These are phyloP conservation scores for Harpagus bidentatus DNA, from an alignment of 2,113 vertebrate species.

Conservation along the genomic window DNA sequence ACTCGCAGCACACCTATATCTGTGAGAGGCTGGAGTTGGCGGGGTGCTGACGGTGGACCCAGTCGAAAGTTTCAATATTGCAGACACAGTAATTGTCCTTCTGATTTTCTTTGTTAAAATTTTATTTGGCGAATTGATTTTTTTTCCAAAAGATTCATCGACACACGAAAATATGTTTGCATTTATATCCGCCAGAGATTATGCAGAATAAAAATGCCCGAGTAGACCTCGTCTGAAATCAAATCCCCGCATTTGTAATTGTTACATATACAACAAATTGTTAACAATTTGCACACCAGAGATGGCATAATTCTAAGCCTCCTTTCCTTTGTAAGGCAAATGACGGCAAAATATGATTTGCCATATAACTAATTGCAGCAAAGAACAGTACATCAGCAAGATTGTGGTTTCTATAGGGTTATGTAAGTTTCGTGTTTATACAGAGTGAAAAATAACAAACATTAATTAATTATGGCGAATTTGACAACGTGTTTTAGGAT, in stretches of 20 bases:
- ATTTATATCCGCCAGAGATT: neutral
- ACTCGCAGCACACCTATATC: neutral
- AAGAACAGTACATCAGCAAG: neutral
- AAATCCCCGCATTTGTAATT: slow-evolving; percentile 31
- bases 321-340: slow-evolving; percentile 2
- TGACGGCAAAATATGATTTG: neutral
- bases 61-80: slow-evolving; percentile 4
- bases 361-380: neutral
- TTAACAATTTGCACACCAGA: slow-evolving; percentile 46
- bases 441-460: neutral
- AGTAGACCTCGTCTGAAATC: neutral
- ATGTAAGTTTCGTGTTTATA: neutral
- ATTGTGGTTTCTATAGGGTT: neutral
- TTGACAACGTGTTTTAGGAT: neutral
- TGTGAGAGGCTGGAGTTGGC: neutral
- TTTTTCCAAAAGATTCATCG: neutral
- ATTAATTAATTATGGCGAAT: neutral
- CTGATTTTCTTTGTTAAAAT: neutral
- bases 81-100: neutral
- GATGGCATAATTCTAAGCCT: neutral
- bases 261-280: slow-evolving; percentile 11
- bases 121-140: neutral
- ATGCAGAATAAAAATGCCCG: neutral
- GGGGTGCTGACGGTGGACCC: neutral
- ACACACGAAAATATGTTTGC: neutral